Base-by-base conservation (phyloP, 1,140 invertebrate genomes). In the Aporrectodea caliginosa region DNA sequence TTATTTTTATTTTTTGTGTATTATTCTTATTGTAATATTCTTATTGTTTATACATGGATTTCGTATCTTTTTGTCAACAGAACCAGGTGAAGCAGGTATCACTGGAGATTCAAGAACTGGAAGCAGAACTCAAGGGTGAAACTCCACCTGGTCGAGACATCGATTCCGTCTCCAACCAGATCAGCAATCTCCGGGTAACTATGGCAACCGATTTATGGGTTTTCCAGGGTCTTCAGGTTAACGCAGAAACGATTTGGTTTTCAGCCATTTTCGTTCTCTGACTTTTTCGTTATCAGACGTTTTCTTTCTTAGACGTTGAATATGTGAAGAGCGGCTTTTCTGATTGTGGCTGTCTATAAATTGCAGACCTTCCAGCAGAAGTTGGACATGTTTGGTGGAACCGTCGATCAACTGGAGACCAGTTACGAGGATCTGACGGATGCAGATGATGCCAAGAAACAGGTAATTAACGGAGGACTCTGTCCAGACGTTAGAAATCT, bases 131-230 rank as follows among this genome's bases (percentile, higher is more conserved):
- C 12, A 94, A 96, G 84, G 88, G 89, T 1, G 93, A 97, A 91
- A 93, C 93, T 83, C 92, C 95, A 0, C 92, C 95, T 0, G 95
- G 92, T 2, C 90, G 96, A 30, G 95, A 98, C 85, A 91, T 96
- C 30, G 93, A 94, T 84, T 92, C 92, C 0, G 93, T 98, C 0
- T 90, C 92, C 35, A 89, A 87, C n/a, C 96, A 98, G 87, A 90
- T 95, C 30, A 93, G 95, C 69, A 94, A 98, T 81, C 90, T 94
- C 16, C 43, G 6, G 43, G 43, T 58, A 58, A 58, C 22, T 58
- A 58, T n/a, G n/a, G n/a, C n/a, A n/a, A n/a, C n/a, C 58, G 58
- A 68, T 68, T n/a, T 68, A n/a, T n/a, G n/a, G 14, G 14, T 16
- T 16, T 68, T 68, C 14, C 14, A 68, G n/a, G n/a, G n/a, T 68